These are phyloP conservation scores for Poeciliopsis turrubarensis DNA, from an alignment of 2,113 vertebrate genomes.

Conservation along the genomic window DNA sequence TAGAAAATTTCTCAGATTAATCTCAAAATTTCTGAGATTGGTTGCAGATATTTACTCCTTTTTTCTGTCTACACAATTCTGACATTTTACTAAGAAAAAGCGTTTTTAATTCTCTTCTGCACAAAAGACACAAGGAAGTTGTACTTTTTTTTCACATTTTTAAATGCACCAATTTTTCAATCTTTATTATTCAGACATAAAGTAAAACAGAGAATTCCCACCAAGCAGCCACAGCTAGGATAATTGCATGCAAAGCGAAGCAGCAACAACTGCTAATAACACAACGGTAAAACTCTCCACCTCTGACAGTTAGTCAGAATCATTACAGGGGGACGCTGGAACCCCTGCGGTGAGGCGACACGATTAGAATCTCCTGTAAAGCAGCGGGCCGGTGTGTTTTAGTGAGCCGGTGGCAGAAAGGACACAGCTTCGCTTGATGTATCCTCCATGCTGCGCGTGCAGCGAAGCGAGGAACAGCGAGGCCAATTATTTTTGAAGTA, in stretches of 20 bases:
- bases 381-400: slow-evolving; percentile 2
- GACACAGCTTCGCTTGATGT: slow-evolving; percentile 6
- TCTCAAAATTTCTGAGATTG: no score
- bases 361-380: background rate
- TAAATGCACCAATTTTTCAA: background rate
- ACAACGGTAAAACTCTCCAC: background rate
- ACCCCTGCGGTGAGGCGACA: background rate
- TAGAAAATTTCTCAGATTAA: no score
- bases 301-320: background rate
- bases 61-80: no score
- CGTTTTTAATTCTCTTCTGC: no score
- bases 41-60: no score
- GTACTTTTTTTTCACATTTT: background rate
- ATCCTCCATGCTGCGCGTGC: slow-evolving; percentile 23
- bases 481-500: slow-evolving; percentile 34
- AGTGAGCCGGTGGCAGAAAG: slow-evolving; percentile 5
- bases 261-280: background rate
- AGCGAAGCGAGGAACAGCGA: slow-evolving; percentile 13
- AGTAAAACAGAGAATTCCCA: background rate
- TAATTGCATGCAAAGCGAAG: background rate
- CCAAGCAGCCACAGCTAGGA: background rate
- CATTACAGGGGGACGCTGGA: background rate
- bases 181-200: background rate
- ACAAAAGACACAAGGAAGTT: no score
- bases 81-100: no score